Percentiles rank a stretch among this genome's conserved stretches.
phyloP scores from a whole-genome alignment of 1,140 invertebrate species.

The Eufriesea mexicana region DNA sequence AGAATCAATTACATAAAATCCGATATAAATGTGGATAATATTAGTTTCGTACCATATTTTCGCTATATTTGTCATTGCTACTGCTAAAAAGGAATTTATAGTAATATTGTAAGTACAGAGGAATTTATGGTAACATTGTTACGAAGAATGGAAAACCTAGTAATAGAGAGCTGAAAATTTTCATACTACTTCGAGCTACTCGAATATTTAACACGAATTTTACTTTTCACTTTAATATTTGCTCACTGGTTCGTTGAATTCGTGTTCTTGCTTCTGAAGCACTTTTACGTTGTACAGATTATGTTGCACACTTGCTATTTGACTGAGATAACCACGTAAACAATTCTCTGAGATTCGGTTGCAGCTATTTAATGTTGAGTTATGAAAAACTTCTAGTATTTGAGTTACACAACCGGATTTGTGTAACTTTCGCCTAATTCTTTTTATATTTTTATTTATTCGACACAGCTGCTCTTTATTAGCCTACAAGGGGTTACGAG shows the following conservation, averaged over 20 bases:
- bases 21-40: no score
- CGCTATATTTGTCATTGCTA: constrained; percentile 75
- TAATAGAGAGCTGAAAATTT: background rate
- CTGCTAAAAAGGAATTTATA: constrained; percentile 43
- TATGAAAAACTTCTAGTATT: background rate
- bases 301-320: background rate
- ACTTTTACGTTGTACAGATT: no score
- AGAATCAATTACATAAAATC: no score
- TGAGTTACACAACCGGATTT: background rate
- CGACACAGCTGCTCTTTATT: no score
- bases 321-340: background rate
- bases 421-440: background rate
- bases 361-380: background rate
- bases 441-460: background rate
- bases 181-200: background rate
- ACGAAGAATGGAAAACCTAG: constrained; percentile 10
- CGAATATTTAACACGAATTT: background rate
- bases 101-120: no score
- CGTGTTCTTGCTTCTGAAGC: background rate
- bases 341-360: background rate
- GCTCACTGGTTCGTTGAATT: background rate
- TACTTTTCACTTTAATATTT: background rate
- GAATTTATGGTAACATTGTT: no score
- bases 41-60: constrained; percentile 73
- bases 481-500: background rate